Conservation (phyloP, 2,797 vertebrate genomes). For the Gymnocypris eckloni region DNA sequence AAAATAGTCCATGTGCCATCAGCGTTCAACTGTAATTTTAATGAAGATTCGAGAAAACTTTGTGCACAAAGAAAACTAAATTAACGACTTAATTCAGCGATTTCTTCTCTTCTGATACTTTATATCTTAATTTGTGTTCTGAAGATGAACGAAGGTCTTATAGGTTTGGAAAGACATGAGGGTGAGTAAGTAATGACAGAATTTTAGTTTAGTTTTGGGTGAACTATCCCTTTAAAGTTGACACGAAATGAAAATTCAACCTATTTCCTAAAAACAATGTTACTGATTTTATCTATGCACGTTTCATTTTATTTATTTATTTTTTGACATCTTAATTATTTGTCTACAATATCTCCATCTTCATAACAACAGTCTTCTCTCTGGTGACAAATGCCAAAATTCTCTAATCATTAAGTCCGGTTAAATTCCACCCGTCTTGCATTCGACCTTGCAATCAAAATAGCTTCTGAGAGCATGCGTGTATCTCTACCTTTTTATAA, state of each 20-base stretch:
- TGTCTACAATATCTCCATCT: not conserved
- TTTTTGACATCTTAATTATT: not conserved
- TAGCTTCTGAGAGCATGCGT: slow-evolving; percentile 28
- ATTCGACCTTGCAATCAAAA: not conserved
- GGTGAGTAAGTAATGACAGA: not conserved
- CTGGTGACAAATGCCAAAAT: not conserved
- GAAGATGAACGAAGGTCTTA: not conserved
- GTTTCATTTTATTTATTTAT: not conserved
- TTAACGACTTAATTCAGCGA: not conserved
- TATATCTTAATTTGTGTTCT: not conserved
- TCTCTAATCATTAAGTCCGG: not conserved
- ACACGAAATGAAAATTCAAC: not conserved
- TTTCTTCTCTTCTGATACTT: no score
- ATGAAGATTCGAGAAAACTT: not conserved
- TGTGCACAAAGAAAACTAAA: not conserved
- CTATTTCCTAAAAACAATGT: not conserved
- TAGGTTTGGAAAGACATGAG: not conserved
- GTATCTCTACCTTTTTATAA: slow-evolving; percentile 81
- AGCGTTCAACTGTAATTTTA: not conserved
- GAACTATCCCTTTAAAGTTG: not conserved
- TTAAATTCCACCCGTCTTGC: not conserved
- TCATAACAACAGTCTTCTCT: not conserved
- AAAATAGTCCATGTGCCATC: not conserved
- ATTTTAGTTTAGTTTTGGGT: not conserved
- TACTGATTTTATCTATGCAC: not conserved